phyloP scores from a whole-genome alignment of 1,140 invertebrate species.

The Holcopasites calliopsidis region DNA sequence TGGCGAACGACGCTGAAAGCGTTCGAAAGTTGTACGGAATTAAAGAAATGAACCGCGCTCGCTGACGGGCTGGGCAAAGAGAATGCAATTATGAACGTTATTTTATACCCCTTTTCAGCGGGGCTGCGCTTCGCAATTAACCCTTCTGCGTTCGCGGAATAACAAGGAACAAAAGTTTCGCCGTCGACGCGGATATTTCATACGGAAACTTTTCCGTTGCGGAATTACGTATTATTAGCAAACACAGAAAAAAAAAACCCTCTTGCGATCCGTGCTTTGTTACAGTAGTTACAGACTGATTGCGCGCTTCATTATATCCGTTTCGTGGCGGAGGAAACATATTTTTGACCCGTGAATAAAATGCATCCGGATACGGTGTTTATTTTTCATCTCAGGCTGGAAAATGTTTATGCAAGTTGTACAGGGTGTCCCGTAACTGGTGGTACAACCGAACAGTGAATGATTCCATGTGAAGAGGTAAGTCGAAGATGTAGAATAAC shows the following conservation, averaged over 20 bases:
- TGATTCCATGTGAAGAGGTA: too few species aligned
- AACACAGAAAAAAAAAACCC: conserved; percentile 1
- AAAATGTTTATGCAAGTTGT: too few species aligned
- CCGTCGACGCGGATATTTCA: conserved; percentile 2
- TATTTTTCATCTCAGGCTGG: too few species aligned
- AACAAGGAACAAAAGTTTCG: conserved; percentile 14
- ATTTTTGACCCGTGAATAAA: too few species aligned
- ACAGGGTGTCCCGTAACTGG: too few species aligned
- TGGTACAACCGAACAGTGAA: too few species aligned
- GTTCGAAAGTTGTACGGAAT: conserved; percentile 19
- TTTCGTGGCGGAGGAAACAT: background rate
- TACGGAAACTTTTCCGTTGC: conserved; percentile 1
- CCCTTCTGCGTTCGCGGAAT: conserved; percentile 9
- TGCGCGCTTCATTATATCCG: background rate
- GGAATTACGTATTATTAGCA: conserved; percentile 21
- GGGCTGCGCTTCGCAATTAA: conserved; percentile 23
- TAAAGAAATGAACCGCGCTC: conserved; percentile 24
- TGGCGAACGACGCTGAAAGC: background rate
- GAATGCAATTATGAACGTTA: conserved; percentile 43
- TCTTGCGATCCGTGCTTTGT: background rate
- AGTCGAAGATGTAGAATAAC: too few species aligned
- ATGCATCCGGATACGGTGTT: too few species aligned
- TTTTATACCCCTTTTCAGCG: conserved; percentile 18
- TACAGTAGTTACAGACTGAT: conserved; percentile 6
- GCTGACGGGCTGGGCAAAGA: conserved; percentile 1